These are phyloP conservation scores for Tryphoninae sp. DNA, from an alignment of 2,888 invertebrate genomes.

Conservation along the genomic window DNA sequence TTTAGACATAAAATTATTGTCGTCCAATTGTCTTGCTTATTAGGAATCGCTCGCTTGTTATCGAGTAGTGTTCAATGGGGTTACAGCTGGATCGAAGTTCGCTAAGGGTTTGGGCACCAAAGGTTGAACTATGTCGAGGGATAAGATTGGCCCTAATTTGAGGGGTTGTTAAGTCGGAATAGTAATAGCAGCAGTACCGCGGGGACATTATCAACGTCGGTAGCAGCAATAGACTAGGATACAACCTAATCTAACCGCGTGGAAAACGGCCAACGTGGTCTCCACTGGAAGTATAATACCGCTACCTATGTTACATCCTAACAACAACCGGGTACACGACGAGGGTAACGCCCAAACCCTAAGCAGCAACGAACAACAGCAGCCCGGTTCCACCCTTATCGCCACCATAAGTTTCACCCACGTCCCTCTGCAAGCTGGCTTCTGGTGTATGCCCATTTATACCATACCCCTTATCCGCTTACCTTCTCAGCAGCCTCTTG, in stretches of 20 bases:
- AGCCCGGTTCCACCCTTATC: slow-evolving; percentile 49
- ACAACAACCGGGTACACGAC: slow-evolving; percentile 42
- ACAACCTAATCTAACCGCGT: slow-evolving; percentile 23
- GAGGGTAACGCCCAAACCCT: slow-evolving; percentile 22
- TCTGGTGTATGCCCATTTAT: slow-evolving; percentile 29
- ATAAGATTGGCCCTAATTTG: slow-evolving; percentile 55
- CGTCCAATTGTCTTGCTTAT: background rate
- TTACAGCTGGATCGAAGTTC: background rate
- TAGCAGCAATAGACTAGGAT: slow-evolving; percentile 9
- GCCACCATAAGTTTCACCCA: slow-evolving; percentile 55
- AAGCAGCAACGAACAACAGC: slow-evolving; percentile 31
- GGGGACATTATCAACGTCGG: slow-evolving; percentile 23
- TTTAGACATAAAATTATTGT: background rate
- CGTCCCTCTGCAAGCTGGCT: slow-evolving; percentile 29
- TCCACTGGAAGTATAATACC: slow-evolving; percentile 29
- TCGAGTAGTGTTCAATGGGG: background rate
- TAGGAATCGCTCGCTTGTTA: too few species aligned
- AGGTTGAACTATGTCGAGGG: slow-evolving; percentile 15
- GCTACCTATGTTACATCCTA: slow-evolving; percentile 27
- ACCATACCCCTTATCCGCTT: slow-evolving; percentile 27
- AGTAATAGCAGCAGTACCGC: background rate
- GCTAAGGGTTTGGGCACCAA: slow-evolving; percentile 27
- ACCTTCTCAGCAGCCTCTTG: slow-evolving; percentile 28
- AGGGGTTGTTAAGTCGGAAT: slow-evolving; percentile 46
- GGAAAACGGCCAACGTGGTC: slow-evolving; percentile 41